Evolutionary conservation across 1,140 invertebrate genomes (phyloP), one percentile per base, ranked within the genome.

Genomic region (Theocolax elegans): DNA sequence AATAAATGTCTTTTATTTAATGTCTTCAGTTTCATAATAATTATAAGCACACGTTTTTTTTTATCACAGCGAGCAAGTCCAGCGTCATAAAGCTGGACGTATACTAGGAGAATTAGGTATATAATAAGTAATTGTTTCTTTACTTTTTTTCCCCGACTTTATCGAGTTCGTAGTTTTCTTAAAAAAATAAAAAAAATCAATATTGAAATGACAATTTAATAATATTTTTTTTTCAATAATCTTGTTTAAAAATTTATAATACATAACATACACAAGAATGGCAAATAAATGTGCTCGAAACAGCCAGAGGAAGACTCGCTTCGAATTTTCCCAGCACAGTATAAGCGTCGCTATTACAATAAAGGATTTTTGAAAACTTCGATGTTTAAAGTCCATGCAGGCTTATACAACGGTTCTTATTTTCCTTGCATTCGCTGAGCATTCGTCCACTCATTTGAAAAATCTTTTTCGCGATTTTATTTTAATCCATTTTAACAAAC

Each of bases 1-100:
- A 60, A 71, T 66, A 66, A 71, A 71, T 60, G 42, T 71, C n/a
- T 66, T 71, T 71, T 71, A 71, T 71, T 71, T 27, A 46, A 71
- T 60, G 3, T 51, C 53, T 66, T 66, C 54, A 65, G 31, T 60
- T 66, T 71, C 21, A 66, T 65, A 71, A 65, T 71, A 65, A 66
- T 65, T 49, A 27, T 71, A 65, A 66, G 56, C 62, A 71, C 54
- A 66, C 53, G 51, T 60, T 53, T 60, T n/a, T n/a, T 68, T 66
- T 66, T 71, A 66, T 71, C 69, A 71, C 63, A 71, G 62, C 69
- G 46, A 71, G 44, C 42, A 51, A 40, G 21, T 64, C 53, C 60
- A 19, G 29, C 51, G 0, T 71, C 10, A 7, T 49, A 38, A 31
- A 44, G 40, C 38, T 21, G 59, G 40, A 56, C 51, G 44, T 58